Percentiles rank a stretch among this genome's conserved stretches.
Evolutionary conservation across 2,113 vertebrate species (phyloP).

Genomic region (Albula goreensis): DNA sequence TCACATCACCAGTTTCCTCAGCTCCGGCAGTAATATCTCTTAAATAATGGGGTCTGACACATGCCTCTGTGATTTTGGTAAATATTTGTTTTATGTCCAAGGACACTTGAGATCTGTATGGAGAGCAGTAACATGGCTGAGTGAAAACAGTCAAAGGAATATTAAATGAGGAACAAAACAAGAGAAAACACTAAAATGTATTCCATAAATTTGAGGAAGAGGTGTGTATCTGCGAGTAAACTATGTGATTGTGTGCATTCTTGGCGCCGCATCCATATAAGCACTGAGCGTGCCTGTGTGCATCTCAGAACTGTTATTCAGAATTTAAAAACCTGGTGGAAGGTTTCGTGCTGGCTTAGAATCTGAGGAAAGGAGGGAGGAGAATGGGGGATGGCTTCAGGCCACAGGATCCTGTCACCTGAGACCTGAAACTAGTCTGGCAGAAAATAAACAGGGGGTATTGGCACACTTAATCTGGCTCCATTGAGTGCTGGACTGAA

Average conservation of each 20-base stretch:
- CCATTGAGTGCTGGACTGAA: background rate
- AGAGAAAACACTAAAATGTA: background rate
- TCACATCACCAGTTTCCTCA: too few species aligned
- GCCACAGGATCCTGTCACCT: conserved; percentile 3
- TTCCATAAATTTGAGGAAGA: background rate
- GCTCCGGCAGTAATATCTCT: too few species aligned
- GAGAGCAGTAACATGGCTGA: too few species aligned
- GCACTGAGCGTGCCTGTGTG: background rate
- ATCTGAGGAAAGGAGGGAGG: background rate
- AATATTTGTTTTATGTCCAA: too few species aligned
- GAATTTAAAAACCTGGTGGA: background rate
- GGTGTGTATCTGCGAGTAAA: background rate
- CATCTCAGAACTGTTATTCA: background rate
- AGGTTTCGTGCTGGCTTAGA: background rate
- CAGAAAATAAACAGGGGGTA: background rate
- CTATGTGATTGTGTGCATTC: background rate
- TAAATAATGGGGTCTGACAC: too few species aligned
- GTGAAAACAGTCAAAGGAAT: too few species aligned
- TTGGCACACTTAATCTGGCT: conserved; percentile 1
- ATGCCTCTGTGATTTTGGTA: too few species aligned
- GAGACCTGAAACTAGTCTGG: background rate
- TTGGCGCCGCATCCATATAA: background rate
- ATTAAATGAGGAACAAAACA: background rate
- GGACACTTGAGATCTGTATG: too few species aligned
- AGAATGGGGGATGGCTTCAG: background rate